Percentiles rank a stretch among this genome's conserved stretches.
phyloP scores from a whole-genome alignment of 2,888 invertebrate genomes.

The Erannis defoliaria region DNA sequence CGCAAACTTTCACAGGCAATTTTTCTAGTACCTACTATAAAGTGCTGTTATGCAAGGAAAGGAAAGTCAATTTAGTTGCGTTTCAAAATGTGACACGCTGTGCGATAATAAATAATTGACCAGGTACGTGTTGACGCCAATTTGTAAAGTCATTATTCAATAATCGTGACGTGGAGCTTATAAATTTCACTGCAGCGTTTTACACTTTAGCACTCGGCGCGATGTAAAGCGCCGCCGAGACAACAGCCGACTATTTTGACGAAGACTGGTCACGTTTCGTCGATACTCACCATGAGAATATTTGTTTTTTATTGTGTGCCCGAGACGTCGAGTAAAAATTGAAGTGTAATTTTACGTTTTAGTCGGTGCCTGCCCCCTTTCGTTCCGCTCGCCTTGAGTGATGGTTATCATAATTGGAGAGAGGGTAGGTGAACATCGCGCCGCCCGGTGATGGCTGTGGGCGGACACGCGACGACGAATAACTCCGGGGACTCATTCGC shows the following conservation, averaged over 20 bases:
- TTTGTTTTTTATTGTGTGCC: constrained; percentile 85
- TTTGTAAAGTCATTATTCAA: constrained; percentile 81
- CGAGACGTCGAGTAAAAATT: constrained; percentile 83
- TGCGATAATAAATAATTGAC: constrained; percentile 57
- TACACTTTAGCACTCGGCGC: constrained; percentile 85
- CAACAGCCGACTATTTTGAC: constrained; percentile 85
- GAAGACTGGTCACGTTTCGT: constrained; percentile 86
- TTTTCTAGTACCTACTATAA: constrained; percentile 14
- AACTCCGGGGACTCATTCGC: constrained; percentile 51
- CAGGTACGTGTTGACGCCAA: constrained; percentile 69
- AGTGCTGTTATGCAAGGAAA: constrained; percentile 41
- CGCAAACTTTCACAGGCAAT: constrained; percentile 33
- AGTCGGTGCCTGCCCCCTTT: constrained; percentile 85
- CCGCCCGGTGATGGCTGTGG: constrained; percentile 72
- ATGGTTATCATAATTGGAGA: constrained; percentile 86
- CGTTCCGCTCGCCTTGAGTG: constrained; percentile 86
- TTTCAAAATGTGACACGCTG: constrained; percentile 53
- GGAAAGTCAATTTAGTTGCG: constrained; percentile 46
- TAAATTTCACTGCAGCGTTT: constrained; percentile 83
- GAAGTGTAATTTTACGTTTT: constrained; percentile 86
- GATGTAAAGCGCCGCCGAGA: constrained; percentile 82
- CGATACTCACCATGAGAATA: constrained; percentile 86
- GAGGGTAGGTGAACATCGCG: constrained; percentile 79
- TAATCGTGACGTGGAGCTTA: constrained; percentile 82
- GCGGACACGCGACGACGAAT: constrained; percentile 73